Percentiles rank a stretch among this genome's conserved stretches.
Evolutionary conservation across 2,113 vertebrate genomes (phyloP).

Genomic region (Oreochromis niloticus): DNA sequence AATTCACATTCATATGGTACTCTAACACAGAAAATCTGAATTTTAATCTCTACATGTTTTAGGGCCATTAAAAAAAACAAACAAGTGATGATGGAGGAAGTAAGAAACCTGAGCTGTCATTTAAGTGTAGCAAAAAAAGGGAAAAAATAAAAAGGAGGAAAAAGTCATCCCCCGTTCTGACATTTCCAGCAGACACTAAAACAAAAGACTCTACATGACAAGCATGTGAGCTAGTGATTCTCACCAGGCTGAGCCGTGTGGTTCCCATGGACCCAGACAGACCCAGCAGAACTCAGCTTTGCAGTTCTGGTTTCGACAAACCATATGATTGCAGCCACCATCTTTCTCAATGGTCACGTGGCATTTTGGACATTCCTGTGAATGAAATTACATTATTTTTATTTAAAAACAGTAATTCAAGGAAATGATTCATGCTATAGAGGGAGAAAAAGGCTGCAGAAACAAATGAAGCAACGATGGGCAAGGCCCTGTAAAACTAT

Average conservation of each 20-base stretch:
- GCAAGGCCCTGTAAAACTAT: not conserved
- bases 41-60: not conserved
- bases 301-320: slow-evolving; percentile 99
- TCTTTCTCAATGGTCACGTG: slow-evolving; percentile 99
- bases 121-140: not conserved
- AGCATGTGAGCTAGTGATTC: not conserved
- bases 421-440: not conserved
- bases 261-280: slow-evolving; percentile 98
- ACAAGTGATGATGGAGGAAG: not conserved
- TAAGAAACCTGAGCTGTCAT: not conserved
- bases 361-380: slow-evolving; percentile 98
- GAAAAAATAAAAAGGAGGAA: not conserved
- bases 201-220: not conserved
- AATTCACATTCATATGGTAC: not conserved
- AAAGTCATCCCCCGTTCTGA: not conserved
- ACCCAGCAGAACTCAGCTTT: slow-evolving; percentile 99
- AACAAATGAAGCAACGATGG: not conserved
- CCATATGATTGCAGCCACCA: slow-evolving; percentile 99
- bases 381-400: not conserved
- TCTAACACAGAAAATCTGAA: not conserved
- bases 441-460: not conserved
- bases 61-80: not conserved
- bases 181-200: not conserved
- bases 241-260: slow-evolving; percentile 98
- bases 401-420: not conserved